Percentiles rank a stretch among this genome's conserved stretches.
These are phyloP conservation scores for Scaptomyza graminum DNA, from an alignment of 1,140 invertebrate genomes.

Conservation along the genomic window DNA sequence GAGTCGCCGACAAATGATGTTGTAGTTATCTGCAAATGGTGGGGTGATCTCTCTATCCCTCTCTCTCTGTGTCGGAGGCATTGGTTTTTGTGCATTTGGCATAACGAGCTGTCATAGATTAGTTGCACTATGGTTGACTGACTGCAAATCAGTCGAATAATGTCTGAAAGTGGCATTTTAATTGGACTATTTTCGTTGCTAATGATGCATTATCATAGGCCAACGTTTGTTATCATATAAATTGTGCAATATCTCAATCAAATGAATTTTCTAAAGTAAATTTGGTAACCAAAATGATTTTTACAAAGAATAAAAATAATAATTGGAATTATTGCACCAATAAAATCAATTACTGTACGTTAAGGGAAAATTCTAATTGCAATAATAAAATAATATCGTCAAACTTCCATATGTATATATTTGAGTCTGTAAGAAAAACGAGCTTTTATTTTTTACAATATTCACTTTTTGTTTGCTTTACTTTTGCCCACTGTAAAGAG, in stretches of 20 bases:
- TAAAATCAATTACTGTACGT: too few relatives aligned
- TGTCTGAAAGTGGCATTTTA: background rate
- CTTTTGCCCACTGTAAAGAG: slow-evolving; percentile 31
- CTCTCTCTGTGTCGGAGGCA: background rate
- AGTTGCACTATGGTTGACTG: slow-evolving; percentile 43
- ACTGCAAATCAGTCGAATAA: slow-evolving; percentile 8
- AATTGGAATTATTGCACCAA: too few relatives aligned
- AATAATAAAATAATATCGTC: too few relatives aligned
- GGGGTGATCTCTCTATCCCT: background rate
- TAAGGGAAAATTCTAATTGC: too few relatives aligned
- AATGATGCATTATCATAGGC: background rate
- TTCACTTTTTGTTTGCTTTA: background rate
- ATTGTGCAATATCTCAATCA: too few relatives aligned
- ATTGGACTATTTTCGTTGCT: background rate
- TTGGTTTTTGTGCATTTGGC: slow-evolving; percentile 48
- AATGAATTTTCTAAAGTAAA: too few relatives aligned
- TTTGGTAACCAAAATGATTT: too few relatives aligned
- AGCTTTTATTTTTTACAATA: too few relatives aligned
- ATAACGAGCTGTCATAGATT: slow-evolving; percentile 52
- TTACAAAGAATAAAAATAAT: too few relatives aligned
- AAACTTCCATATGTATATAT: too few relatives aligned
- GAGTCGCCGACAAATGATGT: slow-evolving; percentile 72
- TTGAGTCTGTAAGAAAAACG: too few relatives aligned
- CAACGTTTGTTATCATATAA: too few relatives aligned
- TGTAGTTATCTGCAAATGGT: slow-evolving; percentile 44